Evolutionary conservation across 1,140 invertebrate species (phyloP), one percentile per base, ranked within the genome.

Genomic region (Leptonema lineaticorne): DNA sequence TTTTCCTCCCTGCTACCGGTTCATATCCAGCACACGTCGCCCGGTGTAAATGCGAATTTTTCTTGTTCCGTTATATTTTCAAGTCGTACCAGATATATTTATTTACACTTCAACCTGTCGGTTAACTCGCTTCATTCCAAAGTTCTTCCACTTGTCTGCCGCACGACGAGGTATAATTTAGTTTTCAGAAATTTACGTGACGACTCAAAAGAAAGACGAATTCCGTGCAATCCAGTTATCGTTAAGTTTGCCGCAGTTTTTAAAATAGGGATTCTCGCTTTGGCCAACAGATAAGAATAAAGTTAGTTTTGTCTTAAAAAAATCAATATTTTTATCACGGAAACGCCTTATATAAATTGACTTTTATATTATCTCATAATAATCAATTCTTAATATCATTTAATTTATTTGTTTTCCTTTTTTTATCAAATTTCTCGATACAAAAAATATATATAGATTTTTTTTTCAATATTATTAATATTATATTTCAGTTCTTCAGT

Each of bases 111-210:
- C 37, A 45, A 57, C 33, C 59, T 60, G 60, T 27, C 48, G 69
- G 66, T 71, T 71, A 71, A 71, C 69, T 71, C 65, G 65, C 69
- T 71, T 71, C 64, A 60, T 71, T 71, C 69, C 66, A 30, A 68
- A 70, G 66, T 65, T 71, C 64, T 16, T 16, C 8, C 58, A 63
- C 64, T 68, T 59, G 69, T 67, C 68, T 62, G 58, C 53, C 64
- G 18, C 64, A 45, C 64, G 59, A 30, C 30, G 66, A 71, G 69
- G 69, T 71, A 66, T 71, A 71, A 71, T 71, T 71, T 71, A 71
- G 69, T 71, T 71, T 71, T 71, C 60, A 65, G 33, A 56, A 71
- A 71, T 71, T 71, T 71, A 68, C 69, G 65, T 68, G 69, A 71
- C 65, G 69, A 66, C 69, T 70, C 63, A 24, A 67, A 64, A 63